Evolutionary conservation across 2,888 invertebrate species (phyloP).

Genomic region (Prosopocoilus inquinatus): DNA sequence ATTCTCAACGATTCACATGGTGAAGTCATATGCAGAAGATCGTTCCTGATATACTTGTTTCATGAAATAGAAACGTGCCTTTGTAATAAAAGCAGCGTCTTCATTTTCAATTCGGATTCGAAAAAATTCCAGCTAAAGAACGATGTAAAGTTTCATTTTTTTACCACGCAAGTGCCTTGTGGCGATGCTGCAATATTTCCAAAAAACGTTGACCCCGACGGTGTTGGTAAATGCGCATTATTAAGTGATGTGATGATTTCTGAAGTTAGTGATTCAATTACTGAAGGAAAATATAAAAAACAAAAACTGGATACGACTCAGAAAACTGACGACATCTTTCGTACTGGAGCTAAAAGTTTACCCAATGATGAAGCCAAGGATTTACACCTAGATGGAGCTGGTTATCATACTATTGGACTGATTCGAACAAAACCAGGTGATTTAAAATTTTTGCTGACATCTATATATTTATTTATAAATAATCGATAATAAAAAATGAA

Average conservation of each 20-base stretch:
- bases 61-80: slow-evolving; percentile 49
- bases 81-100: slow-evolving; percentile 25
- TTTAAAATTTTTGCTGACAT: neutral
- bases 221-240: too few species aligned
- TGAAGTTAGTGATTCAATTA: neutral
- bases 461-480: neutral
- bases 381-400: slow-evolving; percentile 55
- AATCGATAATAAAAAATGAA: neutral
- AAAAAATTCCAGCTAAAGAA: slow-evolving; percentile 44
- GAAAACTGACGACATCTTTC: slow-evolving; percentile 53
- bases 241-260: neutral
- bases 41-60: slow-evolving; percentile 75
- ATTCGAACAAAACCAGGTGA: slow-evolving; percentile 84
- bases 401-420: slow-evolving; percentile 69
- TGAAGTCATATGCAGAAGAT: slow-evolving; percentile 82
- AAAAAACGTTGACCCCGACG: slow-evolving; percentile 45
- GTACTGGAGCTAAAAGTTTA: slow-evolving; percentile 91
- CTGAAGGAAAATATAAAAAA: neutral
- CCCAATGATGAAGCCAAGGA: slow-evolving; percentile 58
- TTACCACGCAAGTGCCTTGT: slow-evolving; percentile 85
- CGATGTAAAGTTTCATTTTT: slow-evolving; percentile 74
- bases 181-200: slow-evolving; percentile 89
- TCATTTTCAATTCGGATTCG: slow-evolving; percentile 22
- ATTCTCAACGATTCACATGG: slow-evolving; percentile 90
- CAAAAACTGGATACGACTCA: neutral